A percentile compares a stretch with the other conserved stretches of the same genome.
These are phyloP conservation scores for Ophiodon elongatus DNA, from an alignment of 2,113 vertebrate genomes.

Conservation along the genomic window DNA sequence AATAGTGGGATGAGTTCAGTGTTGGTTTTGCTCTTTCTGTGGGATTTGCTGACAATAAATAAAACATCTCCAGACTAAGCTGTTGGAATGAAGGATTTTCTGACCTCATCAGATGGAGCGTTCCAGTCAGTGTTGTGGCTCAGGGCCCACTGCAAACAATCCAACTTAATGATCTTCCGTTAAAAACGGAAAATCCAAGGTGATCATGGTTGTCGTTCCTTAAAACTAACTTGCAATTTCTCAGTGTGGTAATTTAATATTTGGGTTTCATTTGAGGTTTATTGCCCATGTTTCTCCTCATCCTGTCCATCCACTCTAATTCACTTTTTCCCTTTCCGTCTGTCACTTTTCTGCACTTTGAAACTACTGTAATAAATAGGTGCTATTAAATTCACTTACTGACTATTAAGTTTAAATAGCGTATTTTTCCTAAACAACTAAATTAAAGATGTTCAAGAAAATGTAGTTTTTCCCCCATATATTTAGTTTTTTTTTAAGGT, in stretches of 20 bases:
- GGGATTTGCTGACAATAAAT: neutral
- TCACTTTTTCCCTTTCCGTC: no score
- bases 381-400: neutral
- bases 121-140: slow-evolving; percentile 1
- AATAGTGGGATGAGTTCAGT: neutral
- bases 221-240: neutral
- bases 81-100: neutral
- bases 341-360: neutral
- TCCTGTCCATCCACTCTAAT: neutral
- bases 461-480: neutral
- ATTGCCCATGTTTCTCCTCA: neutral
- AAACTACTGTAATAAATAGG: neutral
- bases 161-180: neutral
- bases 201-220: neutral
- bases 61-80: neutral
- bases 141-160: neutral
- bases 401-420: neutral
- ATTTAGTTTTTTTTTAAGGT: neutral
- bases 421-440: neutral
- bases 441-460: neutral
- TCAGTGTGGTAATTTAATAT: no score
- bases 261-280: neutral
- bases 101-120: neutral
- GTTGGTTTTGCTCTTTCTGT: neutral
- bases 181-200: neutral